Evolutionary conservation across 2,888 invertebrate species (phyloP).

Genomic region (Strigamia maritima): DNA sequence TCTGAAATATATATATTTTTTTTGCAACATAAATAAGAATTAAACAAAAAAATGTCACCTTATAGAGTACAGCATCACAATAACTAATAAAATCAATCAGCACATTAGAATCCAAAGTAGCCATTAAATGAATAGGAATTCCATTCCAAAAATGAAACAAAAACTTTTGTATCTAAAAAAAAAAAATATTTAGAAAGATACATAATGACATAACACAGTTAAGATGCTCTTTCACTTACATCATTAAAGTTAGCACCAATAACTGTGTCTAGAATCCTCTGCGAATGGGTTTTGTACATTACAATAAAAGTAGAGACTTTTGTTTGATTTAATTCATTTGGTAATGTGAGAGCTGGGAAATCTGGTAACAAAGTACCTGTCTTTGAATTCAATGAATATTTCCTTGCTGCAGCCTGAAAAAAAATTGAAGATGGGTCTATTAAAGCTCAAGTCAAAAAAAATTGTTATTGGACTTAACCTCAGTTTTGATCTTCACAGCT

Average conservation of each 20-base stretch:
- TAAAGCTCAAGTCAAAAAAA: background rate
- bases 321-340: background rate
- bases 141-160: constrained; percentile 55
- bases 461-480: background rate
- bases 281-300: constrained; percentile 57
- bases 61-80: constrained; percentile 55
- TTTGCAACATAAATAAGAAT: background rate
- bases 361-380: background rate
- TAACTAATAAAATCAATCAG: constrained; percentile 54
- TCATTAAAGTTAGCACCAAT: constrained; percentile 56
- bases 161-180: constrained; percentile 53
- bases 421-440: background rate
- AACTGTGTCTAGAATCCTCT: constrained; percentile 55
- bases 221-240: no score
- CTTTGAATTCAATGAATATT: background rate
- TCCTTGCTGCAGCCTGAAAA: background rate
- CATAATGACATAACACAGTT: no score
- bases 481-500: background rate
- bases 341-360: background rate
- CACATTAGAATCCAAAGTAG: constrained; percentile 50
- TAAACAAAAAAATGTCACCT: constrained; percentile 19
- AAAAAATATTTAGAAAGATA: background rate
- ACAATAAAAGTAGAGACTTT: constrained; percentile 52
- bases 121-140: constrained; percentile 52
- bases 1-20: background rate